phyloP scores from a whole-genome alignment of 1,140 invertebrate species.

The Dufourea novaeangliae region DNA sequence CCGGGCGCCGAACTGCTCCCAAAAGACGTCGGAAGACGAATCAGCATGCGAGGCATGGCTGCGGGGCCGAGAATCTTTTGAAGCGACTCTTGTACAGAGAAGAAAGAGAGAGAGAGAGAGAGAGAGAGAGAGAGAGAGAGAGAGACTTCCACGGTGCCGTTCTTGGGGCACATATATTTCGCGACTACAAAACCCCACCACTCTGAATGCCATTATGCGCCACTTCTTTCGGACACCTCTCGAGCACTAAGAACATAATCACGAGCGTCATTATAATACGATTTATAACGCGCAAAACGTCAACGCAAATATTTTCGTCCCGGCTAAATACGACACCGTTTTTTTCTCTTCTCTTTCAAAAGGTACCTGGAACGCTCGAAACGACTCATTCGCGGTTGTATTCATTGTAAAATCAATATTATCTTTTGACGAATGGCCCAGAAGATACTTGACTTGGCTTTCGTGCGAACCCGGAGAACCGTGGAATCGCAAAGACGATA shows the following conservation, averaged over 20 bases:
- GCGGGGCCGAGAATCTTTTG: conserved; percentile 37
- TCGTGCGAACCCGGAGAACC: neutral
- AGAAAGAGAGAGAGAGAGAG: neutral
- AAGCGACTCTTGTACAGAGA: conserved; percentile 1
- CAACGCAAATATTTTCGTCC: neutral
- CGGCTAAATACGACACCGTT: neutral
- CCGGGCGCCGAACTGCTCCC: conserved; percentile 33
- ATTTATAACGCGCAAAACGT: conserved; percentile 19
- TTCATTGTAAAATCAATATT: conserved; percentile 34
- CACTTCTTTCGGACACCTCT: conserved; percentile 23
- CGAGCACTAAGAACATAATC: conserved; percentile 33
- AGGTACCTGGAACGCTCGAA: too few relatives aligned
- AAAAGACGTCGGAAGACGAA: conserved; percentile 38
- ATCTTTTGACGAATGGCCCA: conserved; percentile 17
- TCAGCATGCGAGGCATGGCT: conserved; percentile 49
- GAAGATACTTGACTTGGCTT: neutral
- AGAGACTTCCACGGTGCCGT: conserved; percentile 10
- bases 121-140: neutral
- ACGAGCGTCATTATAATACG: conserved; percentile 24
- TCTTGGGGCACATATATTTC: conserved; percentile 18
- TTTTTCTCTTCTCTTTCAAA: neutral
- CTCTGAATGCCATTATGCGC: conserved; percentile 28
- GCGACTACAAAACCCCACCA: conserved; percentile 15
- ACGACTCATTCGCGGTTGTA: neutral
- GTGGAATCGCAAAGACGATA: neutral